These are phyloP conservation scores for Heliconius hermathena DNA, from an alignment of 1,140 invertebrate species.

Conservation along the genomic window DNA sequence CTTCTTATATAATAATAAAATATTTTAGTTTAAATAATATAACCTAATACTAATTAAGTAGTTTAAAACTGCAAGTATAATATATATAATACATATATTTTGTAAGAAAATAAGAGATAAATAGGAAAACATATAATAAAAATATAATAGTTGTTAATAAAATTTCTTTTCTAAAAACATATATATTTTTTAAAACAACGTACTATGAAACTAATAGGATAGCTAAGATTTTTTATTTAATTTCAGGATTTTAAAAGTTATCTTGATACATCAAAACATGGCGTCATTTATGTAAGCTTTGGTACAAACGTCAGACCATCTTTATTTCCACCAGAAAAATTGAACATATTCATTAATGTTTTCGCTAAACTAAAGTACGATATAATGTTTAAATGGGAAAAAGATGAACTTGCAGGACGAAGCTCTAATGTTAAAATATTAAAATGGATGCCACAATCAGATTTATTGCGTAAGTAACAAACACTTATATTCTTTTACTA, in stretches of 20 bases:
- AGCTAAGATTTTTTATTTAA: not conserved
- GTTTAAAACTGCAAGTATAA: constrained; percentile 20
- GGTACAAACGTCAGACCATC: constrained; percentile 72
- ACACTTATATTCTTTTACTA: too few species aligned
- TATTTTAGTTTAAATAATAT: not conserved
- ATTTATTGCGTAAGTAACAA: constrained; percentile 75
- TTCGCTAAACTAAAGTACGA: constrained; percentile 78
- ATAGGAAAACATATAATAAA: too few species aligned
- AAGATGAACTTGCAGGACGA: constrained; percentile 49
- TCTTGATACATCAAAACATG: constrained; percentile 50
- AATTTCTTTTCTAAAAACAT: too few species aligned
- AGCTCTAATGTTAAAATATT: constrained; percentile 59
- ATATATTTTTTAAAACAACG: too few species aligned
- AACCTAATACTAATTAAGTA: too few species aligned
- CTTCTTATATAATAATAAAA: not conserved
- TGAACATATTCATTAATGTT: constrained; percentile 68
- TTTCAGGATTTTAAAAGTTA: constrained; percentile 34
- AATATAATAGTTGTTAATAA: too few species aligned
- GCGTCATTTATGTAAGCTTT: constrained; percentile 57
- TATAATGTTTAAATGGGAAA: constrained; percentile 81
- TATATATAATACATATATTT: not conserved
- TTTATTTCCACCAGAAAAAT: constrained; percentile 62
- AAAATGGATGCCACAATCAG: constrained; percentile 82
- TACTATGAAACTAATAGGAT: not conserved
- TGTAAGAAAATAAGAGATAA: too few species aligned